These are phyloP conservation scores for Stenchaetothrips biformis DNA, from an alignment of 2,888 invertebrate species.

Conservation along the genomic window DNA sequence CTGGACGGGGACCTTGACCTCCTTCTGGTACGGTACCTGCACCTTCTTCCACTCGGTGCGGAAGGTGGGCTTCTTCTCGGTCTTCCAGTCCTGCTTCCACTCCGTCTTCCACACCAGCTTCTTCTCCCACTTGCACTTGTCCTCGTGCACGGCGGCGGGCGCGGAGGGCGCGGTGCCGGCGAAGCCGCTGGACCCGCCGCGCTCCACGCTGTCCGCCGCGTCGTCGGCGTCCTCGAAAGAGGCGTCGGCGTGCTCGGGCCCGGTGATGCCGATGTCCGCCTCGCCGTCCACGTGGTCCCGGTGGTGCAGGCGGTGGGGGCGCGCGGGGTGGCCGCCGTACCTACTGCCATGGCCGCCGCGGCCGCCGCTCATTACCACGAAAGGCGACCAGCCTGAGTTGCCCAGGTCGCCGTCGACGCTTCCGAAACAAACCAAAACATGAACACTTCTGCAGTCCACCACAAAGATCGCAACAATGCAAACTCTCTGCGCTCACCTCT, in stretches of 20 bases:
- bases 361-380: neutral
- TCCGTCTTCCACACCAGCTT: slow-evolving; percentile 7
- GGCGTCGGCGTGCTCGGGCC: neutral
- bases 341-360: neutral
- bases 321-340: neutral
- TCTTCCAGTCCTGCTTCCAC: slow-evolving; percentile 14
- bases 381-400: no score
- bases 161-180: neutral
- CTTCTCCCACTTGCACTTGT: neutral
- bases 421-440: no score
- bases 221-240: neutral
- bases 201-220: neutral
- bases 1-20: slow-evolving; percentile 5
- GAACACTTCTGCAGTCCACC: neutral
- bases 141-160: neutral
- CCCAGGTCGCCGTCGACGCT: no score
- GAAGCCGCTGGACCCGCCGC: neutral
- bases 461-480: neutral
- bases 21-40: neutral
- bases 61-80: slow-evolving; percentile 11
- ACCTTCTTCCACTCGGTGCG: slow-evolving; percentile 22
- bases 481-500: neutral
- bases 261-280: slow-evolving; percentile 13
- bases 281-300: neutral
- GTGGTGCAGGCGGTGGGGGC: neutral